Evolutionary conservation across 1,140 invertebrate genomes (phyloP), one percentile per base, ranked within the genome.

Genomic region (Drosophila bocqueti): DNA sequence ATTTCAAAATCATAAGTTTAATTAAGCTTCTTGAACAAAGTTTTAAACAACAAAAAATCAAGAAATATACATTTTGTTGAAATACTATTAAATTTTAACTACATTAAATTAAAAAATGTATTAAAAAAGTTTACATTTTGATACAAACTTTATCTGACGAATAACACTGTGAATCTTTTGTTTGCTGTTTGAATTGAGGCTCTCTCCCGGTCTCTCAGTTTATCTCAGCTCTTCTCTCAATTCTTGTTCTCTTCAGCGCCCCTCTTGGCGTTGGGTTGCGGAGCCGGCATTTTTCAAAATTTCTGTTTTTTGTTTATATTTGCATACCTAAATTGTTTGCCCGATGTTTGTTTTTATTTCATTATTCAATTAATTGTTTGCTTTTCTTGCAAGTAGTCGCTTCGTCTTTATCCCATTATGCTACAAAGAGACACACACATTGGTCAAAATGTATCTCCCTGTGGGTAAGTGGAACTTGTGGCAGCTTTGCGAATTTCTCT

Each of bases 291-390:
- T 81, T 75, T 64, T 75, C 1, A 55, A 50, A 36, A 63, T 59
- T 83, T 66, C 57, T 76, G 58, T 80, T 83, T 84, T 83, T 84
- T 76, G 71, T 72, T 84, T 61, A 63, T 80, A 60, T 72, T 74
- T 72, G 65, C 55, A 73, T 45, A 52, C 24, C 18, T 42, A 45
- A 73, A 61, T 52, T 74, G 55, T 52, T 61, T 61, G 47, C 13
- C 45, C 38, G 24, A 54, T 65, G 40, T 54, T 75, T 59, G 46
- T 65, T 72, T 73, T 81, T 63, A 46, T 76, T 76, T 47, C 26
- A 62, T 63, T 72, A 46, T 61, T 58, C 15, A 29, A 58, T 84
- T 64, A 80, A 73, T 60, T 36, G 21, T 46, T 36, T 50, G 46
- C 2, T 11, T n/a, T 49, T 38, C 18, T 58, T 34, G 34, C 29